These are phyloP conservation scores for Porites lobata DNA, from an alignment of 92 coral and sea anemone genomes.

Conservation along the genomic window DNA sequence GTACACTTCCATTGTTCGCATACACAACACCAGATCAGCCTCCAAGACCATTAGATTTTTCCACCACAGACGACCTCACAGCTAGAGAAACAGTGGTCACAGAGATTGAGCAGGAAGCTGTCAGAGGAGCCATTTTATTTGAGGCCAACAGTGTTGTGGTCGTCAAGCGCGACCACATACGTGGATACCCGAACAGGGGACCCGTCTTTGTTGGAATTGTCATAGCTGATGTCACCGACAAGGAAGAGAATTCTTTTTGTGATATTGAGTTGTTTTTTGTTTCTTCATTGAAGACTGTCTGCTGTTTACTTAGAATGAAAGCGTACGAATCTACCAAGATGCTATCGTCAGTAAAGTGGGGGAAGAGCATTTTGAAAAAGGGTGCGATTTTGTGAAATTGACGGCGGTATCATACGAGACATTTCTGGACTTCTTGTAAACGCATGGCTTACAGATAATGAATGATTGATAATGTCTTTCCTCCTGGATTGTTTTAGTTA, in stretches of 20 bases:
- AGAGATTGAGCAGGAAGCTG: neutral
- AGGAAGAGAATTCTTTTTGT: slow-evolving; percentile 22
- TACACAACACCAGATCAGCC: slow-evolving; percentile 45
- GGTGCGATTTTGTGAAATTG: slow-evolving; percentile 44
- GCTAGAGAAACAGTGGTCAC: neutral
- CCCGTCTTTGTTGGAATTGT: slow-evolving; percentile 23
- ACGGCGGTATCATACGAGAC: slow-evolving; percentile 38
- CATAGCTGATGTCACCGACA: slow-evolving; percentile 11
- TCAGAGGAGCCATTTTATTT: neutral
- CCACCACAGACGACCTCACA: slow-evolving; percentile 1
- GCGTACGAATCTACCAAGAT: slow-evolving; percentile 22
- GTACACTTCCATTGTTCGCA: slow-evolving; percentile 53
- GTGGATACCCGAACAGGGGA: neutral
- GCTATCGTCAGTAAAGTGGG: slow-evolving; percentile 53
- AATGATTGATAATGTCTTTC: too few species aligned
- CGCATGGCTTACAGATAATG: too few species aligned
- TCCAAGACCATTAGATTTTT: slow-evolving; percentile 46
- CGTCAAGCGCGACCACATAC: slow-evolving; percentile 8
- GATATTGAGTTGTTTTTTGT: slow-evolving; percentile 13
- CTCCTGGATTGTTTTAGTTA: too few species aligned
- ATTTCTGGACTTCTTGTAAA: slow-evolving; percentile 4
- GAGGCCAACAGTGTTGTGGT: slow-evolving; percentile 14
- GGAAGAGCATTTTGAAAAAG: slow-evolving; percentile 37
- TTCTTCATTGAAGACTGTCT: neutral
- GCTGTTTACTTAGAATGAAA: slow-evolving; percentile 24